Percentiles rank a stretch among this genome's conserved stretches.
Evolutionary conservation across 2,797 vertebrate species (phyloP).

Genomic region (Sebastes cheni): DNA sequence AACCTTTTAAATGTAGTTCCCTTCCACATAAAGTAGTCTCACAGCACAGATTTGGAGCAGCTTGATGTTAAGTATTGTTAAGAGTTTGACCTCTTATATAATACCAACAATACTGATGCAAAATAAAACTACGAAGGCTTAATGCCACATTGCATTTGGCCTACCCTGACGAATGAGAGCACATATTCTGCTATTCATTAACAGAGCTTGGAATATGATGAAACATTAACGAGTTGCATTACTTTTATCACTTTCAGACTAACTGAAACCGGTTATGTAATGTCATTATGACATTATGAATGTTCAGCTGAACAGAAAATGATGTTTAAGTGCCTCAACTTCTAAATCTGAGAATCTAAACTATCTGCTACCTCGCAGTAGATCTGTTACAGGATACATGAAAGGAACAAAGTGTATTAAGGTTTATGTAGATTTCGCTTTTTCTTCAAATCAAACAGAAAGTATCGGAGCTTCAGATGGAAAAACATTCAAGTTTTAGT

Average conservation of each 20-base stretch:
- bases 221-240: not conserved
- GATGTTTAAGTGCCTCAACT: not conserved
- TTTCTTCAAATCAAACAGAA: not conserved
- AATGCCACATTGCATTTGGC: conserved; percentile 6
- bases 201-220: not conserved
- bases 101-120: conserved; percentile 14
- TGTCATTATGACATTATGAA: conserved; percentile 10
- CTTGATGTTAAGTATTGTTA: conserved; percentile 32
- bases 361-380: not conserved
- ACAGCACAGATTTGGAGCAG: conserved; percentile 22
- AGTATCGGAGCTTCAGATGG: not conserved
- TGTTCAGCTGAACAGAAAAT: not conserved
- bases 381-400: not conserved
- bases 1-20: not conserved
- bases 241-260: not conserved
- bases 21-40: conserved; percentile 13
- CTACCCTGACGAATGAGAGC: not conserved
- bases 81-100: conserved; percentile 39
- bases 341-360: not conserved
- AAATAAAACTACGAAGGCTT: conserved; percentile 21
- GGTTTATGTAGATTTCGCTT: not conserved
- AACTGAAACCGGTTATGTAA: not conserved
- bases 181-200: conserved; percentile 19
- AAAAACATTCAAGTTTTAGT: not conserved
- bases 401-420: not conserved